Conservation (phyloP, 2,797 vertebrate genomes). For the Cirrhinus molitorella region DNA sequence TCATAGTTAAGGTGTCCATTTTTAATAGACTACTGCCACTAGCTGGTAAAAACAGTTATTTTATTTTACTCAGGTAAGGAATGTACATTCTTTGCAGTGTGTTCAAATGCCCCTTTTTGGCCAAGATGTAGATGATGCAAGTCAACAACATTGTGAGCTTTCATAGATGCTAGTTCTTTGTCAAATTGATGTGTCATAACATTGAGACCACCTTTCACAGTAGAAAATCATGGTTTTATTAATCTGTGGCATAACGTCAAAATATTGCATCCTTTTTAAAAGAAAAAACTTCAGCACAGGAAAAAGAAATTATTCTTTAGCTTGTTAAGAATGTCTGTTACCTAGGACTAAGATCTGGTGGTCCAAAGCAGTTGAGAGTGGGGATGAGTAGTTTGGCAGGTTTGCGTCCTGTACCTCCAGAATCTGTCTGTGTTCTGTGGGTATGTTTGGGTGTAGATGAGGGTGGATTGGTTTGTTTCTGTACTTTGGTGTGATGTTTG, state of each 20-base stretch:
- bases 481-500: constrained; percentile 70
- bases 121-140: neutral
- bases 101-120: neutral
- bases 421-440: constrained; percentile 17
- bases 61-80: neutral
- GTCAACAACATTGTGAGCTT: neutral
- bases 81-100: neutral
- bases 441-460: neutral
- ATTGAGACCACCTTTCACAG: neutral
- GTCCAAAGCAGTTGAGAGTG: constrained; percentile 80
- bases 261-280: neutral
- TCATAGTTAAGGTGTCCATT: neutral
- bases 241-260: neutral
- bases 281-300: neutral
- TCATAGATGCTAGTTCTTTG: neutral
- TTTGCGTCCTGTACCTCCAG: constrained; percentile 66
- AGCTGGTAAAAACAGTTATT: neutral
- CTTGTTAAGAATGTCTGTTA: constrained; percentile 63
- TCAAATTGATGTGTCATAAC: neutral
- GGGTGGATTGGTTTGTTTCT: constrained; percentile 57
- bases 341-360: constrained; percentile 93
- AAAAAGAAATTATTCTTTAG: neutral
- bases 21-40: neutral
- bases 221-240: neutral
- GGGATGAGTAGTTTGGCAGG: constrained; percentile 89